Conservation (phyloP, 2,888 invertebrate genomes). For the Pristionchus japonicus region DNA sequence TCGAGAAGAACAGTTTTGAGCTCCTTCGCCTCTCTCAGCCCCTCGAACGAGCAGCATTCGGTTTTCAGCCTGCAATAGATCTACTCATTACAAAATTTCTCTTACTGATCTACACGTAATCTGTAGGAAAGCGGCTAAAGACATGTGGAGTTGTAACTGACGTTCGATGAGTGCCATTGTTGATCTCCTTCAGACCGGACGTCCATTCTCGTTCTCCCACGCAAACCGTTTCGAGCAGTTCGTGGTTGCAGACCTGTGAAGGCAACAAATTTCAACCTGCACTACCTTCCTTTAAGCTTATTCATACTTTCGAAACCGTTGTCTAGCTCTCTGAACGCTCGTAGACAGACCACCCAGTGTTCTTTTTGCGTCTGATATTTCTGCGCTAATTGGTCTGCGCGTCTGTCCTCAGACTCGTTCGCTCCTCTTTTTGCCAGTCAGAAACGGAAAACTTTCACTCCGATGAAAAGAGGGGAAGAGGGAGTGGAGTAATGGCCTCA, state of each 20-base stretch:
- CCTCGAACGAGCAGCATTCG: slow-evolving; percentile 68
- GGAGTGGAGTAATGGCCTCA: too few species aligned
- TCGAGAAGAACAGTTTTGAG: slow-evolving; percentile 64
- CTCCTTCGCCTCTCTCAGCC: slow-evolving; percentile 56
- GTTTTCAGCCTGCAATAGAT: slow-evolving; percentile 60
- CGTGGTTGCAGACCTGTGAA: slow-evolving; percentile 43
- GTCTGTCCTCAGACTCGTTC: neutral
- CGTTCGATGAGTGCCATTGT: slow-evolving; percentile 71
- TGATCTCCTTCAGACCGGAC: slow-evolving; percentile 65
- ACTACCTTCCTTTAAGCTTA: neutral
- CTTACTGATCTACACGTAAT: too few species aligned
- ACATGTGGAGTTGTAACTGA: slow-evolving; percentile 26
- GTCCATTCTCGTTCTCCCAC: slow-evolving; percentile 67
- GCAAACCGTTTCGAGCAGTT: slow-evolving; percentile 60
- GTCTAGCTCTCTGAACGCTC: neutral
- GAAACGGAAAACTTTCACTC: neutral
- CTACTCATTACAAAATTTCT: neutral
- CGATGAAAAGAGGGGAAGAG: neutral
- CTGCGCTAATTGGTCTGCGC: neutral
- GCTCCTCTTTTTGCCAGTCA: neutral
- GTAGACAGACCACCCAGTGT: neutral
- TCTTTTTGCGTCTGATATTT: neutral
- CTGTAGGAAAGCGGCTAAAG: too few species aligned
- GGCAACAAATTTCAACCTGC: too few species aligned
- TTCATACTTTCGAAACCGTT: neutral